These are phyloP conservation scores for Myiagra hebetior DNA, from an alignment of 2,113 vertebrate genomes.

Conservation along the genomic window DNA sequence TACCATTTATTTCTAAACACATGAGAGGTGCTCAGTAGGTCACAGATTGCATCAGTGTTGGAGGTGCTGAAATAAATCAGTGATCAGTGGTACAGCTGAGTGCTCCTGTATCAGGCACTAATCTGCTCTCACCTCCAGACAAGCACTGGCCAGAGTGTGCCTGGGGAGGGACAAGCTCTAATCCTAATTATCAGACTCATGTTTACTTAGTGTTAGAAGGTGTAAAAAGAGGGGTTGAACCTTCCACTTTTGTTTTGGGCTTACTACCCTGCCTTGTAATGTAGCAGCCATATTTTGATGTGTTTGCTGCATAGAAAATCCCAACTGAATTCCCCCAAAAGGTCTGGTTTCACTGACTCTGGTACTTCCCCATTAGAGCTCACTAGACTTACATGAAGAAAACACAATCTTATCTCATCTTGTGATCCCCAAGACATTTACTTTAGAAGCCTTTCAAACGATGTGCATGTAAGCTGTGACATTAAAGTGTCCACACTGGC, in stretches of 20 bases:
- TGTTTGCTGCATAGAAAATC: not conserved
- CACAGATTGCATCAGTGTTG: not conserved
- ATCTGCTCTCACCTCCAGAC: not conserved
- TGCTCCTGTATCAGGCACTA: not conserved
- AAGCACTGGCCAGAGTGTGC: not conserved
- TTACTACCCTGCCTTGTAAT: not conserved
- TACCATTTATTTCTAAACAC: not conserved
- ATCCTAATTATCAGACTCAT: not conserved
- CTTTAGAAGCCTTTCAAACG: not conserved
- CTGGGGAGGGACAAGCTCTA: not conserved
- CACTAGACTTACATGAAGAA: not conserved
- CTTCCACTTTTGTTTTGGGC: not conserved
- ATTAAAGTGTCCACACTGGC: not conserved
- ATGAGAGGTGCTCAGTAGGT: fast-evolving
- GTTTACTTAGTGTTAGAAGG: not conserved
- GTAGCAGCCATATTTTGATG: not conserved
- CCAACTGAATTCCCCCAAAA: not conserved
- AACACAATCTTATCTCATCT: not conserved
- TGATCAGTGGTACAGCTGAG: not conserved
- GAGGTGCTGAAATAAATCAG: not conserved
- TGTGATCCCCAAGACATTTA: not conserved
- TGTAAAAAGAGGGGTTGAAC: not conserved
- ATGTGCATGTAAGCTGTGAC: not conserved
- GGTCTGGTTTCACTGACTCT: not conserved
- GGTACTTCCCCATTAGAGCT: not conserved